Conservation (phyloP, 2,797 vertebrate genomes). For the Chaetodon trifasciatus region DNA sequence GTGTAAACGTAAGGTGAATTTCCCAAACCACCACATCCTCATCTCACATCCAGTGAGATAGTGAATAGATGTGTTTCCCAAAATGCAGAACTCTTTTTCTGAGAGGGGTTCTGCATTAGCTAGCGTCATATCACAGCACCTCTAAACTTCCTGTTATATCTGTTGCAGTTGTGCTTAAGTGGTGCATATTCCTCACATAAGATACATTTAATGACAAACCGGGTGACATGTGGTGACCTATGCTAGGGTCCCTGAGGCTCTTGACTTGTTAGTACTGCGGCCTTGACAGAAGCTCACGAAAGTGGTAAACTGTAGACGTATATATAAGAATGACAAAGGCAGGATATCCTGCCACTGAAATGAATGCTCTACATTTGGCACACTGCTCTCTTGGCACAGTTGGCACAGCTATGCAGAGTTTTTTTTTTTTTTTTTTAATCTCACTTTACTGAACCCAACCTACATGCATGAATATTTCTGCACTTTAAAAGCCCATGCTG, state of each 20-base stretch:
- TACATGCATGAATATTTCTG: constrained; percentile 7
- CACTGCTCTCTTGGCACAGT: constrained; percentile 68
- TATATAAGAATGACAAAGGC: constrained; percentile 57
- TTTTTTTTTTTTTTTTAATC: constrained; percentile 17
- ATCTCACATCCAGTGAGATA: neutral
- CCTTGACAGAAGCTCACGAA: constrained; percentile 25
- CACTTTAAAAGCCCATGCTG: constrained; percentile 16
- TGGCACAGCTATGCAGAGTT: constrained; percentile 45
- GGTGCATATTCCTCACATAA: too few relatives aligned
- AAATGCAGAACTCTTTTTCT: neutral
- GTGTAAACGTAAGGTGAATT: too few relatives aligned
- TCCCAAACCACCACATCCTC: neutral
- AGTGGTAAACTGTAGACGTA: constrained; percentile 15
- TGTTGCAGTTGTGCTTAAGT: neutral
- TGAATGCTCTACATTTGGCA: constrained; percentile 51
- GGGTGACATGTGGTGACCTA: neutral
- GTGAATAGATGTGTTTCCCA: neutral
- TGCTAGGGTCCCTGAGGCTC: neutral
- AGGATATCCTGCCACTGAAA: constrained; percentile 68
- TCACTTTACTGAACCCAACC: constrained; percentile 27
- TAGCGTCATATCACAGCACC: neutral
- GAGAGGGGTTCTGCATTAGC: neutral
- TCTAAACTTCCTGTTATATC: constrained; percentile 2
- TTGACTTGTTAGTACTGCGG: neutral
- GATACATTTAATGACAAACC: neutral